These are phyloP conservation scores for Andricus curvator DNA, from an alignment of 2,888 invertebrate genomes.

Conservation along the genomic window DNA sequence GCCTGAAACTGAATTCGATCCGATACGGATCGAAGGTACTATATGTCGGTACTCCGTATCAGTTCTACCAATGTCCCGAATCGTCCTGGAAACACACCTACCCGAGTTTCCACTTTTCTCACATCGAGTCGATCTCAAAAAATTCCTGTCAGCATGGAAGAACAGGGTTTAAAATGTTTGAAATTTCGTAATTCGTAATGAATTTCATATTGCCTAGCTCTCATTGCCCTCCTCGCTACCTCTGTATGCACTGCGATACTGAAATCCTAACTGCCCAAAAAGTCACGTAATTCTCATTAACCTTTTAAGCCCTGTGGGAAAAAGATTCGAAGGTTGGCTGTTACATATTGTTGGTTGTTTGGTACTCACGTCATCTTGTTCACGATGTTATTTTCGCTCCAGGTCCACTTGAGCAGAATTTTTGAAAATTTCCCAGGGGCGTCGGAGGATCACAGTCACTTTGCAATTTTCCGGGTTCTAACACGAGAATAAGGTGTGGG, in stretches of 20 bases:
- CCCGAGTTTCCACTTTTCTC: not conserved
- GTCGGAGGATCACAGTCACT: conserved; percentile 14
- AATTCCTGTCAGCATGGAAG: not conserved
- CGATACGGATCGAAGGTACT: conserved; percentile 25
- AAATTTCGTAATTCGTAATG: not conserved
- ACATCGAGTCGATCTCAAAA: not conserved
- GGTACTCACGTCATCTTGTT: conserved; percentile 43
- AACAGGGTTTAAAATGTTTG: not conserved
- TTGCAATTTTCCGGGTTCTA: not conserved
- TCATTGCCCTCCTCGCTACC: not conserved
- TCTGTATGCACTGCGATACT: not conserved
- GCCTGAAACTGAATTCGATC: conserved; percentile 37
- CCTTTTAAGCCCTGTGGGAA: conserved; percentile 12
- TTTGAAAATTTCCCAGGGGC: not conserved
- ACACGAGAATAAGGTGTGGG: conserved; percentile 16
- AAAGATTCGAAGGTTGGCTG: conserved; percentile 4
- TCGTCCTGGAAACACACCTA: not conserved
- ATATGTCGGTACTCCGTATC: conserved; percentile 2
- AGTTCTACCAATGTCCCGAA: not conserved
- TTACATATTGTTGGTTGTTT: not conserved
- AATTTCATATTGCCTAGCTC: not conserved
- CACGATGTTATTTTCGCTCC: conserved; percentile 22
- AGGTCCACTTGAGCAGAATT: not conserved
- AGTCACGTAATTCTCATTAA: not conserved
- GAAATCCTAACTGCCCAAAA: not conserved